Percentiles rank a stretch among this genome's conserved stretches.
Evolutionary conservation across 1,140 invertebrate genomes (phyloP).

Genomic region (Pararge aegeria): DNA sequence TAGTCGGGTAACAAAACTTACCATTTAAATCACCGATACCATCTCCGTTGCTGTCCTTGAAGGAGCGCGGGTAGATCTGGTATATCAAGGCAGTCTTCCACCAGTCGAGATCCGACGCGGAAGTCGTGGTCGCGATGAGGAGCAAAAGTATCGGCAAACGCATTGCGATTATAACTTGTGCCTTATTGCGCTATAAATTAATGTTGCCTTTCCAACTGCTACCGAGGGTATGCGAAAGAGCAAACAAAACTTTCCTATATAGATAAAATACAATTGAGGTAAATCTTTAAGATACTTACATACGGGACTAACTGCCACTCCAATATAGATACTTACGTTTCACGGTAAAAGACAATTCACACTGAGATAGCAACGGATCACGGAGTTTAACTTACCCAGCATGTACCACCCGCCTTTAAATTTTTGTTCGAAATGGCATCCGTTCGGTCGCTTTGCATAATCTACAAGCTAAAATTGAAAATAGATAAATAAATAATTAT

Average conservation of each 20-base stretch:
- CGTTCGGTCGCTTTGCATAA: too few species aligned
- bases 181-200: background rate
- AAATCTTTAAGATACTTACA: too few species aligned
- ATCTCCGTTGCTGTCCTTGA: conserved; percentile 12
- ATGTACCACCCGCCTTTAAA: too few species aligned
- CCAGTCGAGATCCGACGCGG: conserved; percentile 21
- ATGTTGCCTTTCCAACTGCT: background rate
- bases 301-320: too few species aligned
- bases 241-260: background rate
- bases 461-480: too few species aligned
- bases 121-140: conserved; percentile 39
- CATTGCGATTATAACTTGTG: conserved; percentile 10
- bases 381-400: too few species aligned
- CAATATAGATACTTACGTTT: too few species aligned
- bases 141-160: conserved; percentile 19
- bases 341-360: too few species aligned
- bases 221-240: background rate
- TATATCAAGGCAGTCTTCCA: conserved; percentile 10
- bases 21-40: conserved; percentile 14
- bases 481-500: too few species aligned
- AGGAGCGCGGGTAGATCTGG: conserved; percentile 18
- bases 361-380: too few species aligned
- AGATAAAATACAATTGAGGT: background rate
- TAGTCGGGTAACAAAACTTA: background rate
- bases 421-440: too few species aligned